phyloP scores from a whole-genome alignment of 2,888 invertebrate genomes.

The Nasonia oneida region DNA sequence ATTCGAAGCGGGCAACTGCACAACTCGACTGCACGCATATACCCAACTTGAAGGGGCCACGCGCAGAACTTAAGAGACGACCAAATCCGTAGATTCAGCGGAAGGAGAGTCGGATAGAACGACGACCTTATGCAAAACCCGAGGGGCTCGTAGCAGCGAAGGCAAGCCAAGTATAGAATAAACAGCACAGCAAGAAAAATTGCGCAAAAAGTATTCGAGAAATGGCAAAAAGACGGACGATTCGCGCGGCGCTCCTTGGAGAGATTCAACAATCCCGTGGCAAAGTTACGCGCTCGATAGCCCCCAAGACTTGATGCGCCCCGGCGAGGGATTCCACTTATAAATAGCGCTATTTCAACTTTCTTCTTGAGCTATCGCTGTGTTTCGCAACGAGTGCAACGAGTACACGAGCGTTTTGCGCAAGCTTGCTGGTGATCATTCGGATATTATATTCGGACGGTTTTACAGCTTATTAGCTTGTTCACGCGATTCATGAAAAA shows the following conservation, averaged over 20 bases:
- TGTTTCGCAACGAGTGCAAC: background rate
- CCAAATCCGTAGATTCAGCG: background rate
- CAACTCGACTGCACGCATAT: background rate
- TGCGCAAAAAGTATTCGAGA: slow-evolving; percentile 30
- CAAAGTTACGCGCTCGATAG: slow-evolving; percentile 42
- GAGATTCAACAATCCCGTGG: slow-evolving; percentile 43
- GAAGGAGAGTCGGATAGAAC: background rate
- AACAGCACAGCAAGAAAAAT: slow-evolving; percentile 53
- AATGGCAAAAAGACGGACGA: slow-evolving; percentile 48
- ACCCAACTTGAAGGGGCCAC: background rate
- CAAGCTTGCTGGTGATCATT: background rate
- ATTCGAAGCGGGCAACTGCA: background rate
- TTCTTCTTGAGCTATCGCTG: background rate
- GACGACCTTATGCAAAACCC: slow-evolving; percentile 44
- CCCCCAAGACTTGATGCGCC: background rate
- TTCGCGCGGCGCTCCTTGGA: slow-evolving; percentile 43
- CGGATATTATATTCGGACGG: background rate
- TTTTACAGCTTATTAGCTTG: background rate
- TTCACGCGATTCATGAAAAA: background rate
- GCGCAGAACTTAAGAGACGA: slow-evolving; percentile 15
- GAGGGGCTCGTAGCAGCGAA: slow-evolving; percentile 30
- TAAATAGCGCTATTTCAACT: slow-evolving; percentile 23
- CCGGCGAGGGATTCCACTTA: background rate
- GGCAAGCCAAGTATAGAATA: slow-evolving; percentile 47
- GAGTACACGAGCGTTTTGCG: background rate